Base-by-base conservation (phyloP, 2,113 vertebrate genomes). In the Dryoscopus gambensis region DNA sequence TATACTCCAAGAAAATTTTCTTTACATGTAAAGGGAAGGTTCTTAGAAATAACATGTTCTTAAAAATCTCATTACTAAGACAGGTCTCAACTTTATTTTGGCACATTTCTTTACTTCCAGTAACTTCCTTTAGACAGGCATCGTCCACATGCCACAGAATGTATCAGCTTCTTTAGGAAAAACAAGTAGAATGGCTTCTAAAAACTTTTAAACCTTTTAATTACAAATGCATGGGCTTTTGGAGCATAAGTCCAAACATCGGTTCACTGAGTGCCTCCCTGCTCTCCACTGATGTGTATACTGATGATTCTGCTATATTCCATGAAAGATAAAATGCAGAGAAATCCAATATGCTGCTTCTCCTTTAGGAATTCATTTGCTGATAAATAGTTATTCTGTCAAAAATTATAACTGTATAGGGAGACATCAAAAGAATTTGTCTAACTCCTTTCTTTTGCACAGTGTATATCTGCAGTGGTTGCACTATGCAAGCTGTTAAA, bases 301-400 rank as follows among this genome's bases (percentile, higher is more conserved):
- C 21, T 91, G 89, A 95, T 93, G 86, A 86, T 80, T 90, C 76
- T 87, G 64, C 77, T 82, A 8, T 53, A 84, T 91, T 95, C 49
- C 67, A 59, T 53, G 53, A 68, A 71, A 95, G 49, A 93, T 57
- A 93, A 96, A 96, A 95, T 68, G 65, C 77, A 95, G 69, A 96
- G 57, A 93, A 96, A 94, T 90, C 55, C 93, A 95, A 90, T 95
- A 92, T 31, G 25, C 50, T 83, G 20, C 65, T 92, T 84, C 70
- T 84, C 65, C 81, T 60, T 64, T 33, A 87, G 94, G 91, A 96
- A 93, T 96, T 96, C 2, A 69, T 85, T 76, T 95, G 77, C 70
- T 94, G 84, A 95, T 88, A 92, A 97, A 96, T 6, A 91, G 84
- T 71, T 95, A 70, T 35, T 82, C 93, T 89, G 67, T 87, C 91